Conservation (phyloP, 2,888 invertebrate species). For the Helleia helle region DNA sequence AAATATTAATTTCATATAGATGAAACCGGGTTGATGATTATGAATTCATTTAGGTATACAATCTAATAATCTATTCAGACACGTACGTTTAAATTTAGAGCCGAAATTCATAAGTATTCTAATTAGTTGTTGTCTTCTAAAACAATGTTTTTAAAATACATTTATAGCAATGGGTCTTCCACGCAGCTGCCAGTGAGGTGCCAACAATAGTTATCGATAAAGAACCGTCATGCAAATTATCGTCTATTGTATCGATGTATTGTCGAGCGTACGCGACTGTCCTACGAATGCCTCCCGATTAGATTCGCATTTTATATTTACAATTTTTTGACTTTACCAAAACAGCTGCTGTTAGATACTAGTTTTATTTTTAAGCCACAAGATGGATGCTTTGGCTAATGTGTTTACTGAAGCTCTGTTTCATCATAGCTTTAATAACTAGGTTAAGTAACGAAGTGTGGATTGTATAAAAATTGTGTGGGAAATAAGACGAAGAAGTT, state of each 20-base stretch:
- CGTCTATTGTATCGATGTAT: constrained; percentile 53
- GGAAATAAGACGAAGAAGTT: too few relatives aligned
- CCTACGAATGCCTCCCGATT: constrained; percentile 50
- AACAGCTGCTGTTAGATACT: constrained; percentile 41
- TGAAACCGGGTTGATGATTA: too few relatives aligned
- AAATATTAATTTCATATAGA: too few relatives aligned
- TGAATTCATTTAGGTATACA: too few relatives aligned
- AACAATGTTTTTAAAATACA: background rate
- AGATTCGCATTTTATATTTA: constrained; percentile 47
- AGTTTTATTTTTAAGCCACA: background rate
- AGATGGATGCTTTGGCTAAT: background rate
- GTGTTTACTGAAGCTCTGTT: background rate
- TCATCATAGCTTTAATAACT: background rate
- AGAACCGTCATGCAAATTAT: constrained; percentile 73
- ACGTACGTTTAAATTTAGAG: too few relatives aligned
- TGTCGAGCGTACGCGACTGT: constrained; percentile 51
- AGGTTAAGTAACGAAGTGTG: background rate
- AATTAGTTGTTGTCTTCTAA: too few relatives aligned
- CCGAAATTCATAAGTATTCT: too few relatives aligned
- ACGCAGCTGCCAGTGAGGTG: constrained; percentile 52
- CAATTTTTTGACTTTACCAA: constrained; percentile 36
- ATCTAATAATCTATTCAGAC: too few relatives aligned
- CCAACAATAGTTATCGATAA: constrained; percentile 55
- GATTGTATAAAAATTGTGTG: too few relatives aligned
- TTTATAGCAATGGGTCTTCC: constrained; percentile 9